Evolutionary conservation across 1,140 invertebrate genomes (phyloP), one percentile per base, ranked within the genome.

Genomic region (Stegodyphus mimosarum): DNA sequence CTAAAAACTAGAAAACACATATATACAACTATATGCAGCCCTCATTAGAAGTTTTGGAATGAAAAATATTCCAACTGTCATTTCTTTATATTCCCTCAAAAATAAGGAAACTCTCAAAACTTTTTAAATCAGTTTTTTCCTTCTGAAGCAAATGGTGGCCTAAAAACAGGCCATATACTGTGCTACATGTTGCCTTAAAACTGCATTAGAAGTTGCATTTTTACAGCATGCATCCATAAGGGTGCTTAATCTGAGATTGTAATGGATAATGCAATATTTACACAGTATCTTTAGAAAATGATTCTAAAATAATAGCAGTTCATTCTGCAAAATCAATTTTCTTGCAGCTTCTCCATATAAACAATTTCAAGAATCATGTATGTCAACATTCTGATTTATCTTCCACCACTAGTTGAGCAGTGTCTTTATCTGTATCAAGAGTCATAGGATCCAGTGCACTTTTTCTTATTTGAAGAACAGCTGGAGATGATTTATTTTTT

Each of bases 401-500:
- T 91, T 97, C 96, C 89, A 95, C 94, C 73, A 97, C 96, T 83
- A 98, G 92, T 89, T 95, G 94, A 90, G 95, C 95, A 2, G 96
- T 98, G 90, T 97, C 96, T 91, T 96, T 96, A 89, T 96, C 96
- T n/a, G 95, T 95, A 89, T 98, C 96, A 49, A 94, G 92, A 9
- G 93, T 92, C 76, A 94, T 93, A 2, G 96, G 95, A 90, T 97
- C 95, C 53, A 97, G 92, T 90, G 97, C 94, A 88, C 94, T 92
- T 86, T 95, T 93, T 86, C 94, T 92, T 52, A 95, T 90, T 88
- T 94, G 94, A 86, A 95, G 91, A 88, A 94, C 81, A 7, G 83
- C 94, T 18, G 94, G 94, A 71, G 94, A 93, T 89, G 94, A 93
- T 88, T 95, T 94, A 81, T 94, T 93, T 48, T 95, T 90, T 90